Conservation (phyloP, 64 coral and sea anemone genomes). For the Hydrozoanthus tunicans region DNA sequence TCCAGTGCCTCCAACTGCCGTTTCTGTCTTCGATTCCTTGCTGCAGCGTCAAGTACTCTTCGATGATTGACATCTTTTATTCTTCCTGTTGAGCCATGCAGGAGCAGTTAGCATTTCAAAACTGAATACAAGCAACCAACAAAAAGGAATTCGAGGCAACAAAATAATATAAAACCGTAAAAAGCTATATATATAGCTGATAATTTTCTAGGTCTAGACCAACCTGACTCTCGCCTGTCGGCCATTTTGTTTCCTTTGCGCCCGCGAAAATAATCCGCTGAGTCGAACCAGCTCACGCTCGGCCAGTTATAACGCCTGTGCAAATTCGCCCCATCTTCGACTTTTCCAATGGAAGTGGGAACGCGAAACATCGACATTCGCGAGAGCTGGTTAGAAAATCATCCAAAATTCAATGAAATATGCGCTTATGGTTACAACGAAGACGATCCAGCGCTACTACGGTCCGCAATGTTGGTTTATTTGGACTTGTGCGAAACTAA, state of each 20-base stretch:
- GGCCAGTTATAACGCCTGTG: not conserved
- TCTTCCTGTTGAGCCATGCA: conserved; percentile 53
- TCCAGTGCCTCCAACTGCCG: conserved; percentile 85
- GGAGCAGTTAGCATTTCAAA: not conserved
- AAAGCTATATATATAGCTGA: too few relatives aligned
- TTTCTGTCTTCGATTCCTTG: conserved; percentile 84
- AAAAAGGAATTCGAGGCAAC: not conserved
- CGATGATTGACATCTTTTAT: conserved; percentile 77
- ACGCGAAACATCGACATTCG: conserved; percentile 24
- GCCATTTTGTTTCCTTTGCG: conserved; percentile 69
- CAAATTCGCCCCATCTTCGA: not conserved
- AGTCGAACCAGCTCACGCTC: conserved; percentile 12
- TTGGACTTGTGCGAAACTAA: conserved; percentile 80
- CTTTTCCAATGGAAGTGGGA: not conserved
- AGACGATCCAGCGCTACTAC: conserved; percentile 19
- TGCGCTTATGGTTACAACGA: conserved; percentile 65
- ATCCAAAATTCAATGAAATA: conserved; percentile 83
- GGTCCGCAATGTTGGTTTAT: conserved; percentile 74
- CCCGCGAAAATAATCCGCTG: conserved; percentile 36
- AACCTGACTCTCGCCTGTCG: conserved; percentile 73
- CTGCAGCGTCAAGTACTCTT: conserved; percentile 71
- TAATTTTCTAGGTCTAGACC: too few relatives aligned
- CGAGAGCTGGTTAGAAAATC: conserved; percentile 82
- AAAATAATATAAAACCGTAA: too few relatives aligned
- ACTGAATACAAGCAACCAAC: too few relatives aligned